These are phyloP conservation scores for Lasioglossum leucozonium DNA, from an alignment of 2,888 invertebrate species.

Conservation along the genomic window DNA sequence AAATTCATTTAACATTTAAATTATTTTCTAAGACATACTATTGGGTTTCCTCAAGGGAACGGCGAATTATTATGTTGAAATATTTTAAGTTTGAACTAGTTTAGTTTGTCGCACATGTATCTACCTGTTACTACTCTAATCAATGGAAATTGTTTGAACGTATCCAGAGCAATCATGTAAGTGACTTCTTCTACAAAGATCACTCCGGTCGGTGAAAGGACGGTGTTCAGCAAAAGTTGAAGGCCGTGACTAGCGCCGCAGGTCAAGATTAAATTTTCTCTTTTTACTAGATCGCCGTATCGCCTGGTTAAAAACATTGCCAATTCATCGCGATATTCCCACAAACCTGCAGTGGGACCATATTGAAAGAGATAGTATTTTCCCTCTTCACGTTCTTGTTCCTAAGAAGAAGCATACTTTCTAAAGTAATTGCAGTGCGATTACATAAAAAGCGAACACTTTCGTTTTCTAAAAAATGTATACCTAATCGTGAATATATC, in stretches of 20 bases:
- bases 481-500: too few species aligned
- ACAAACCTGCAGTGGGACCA: conserved; percentile 85
- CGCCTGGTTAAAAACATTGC: conserved; percentile 84
- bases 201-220: conserved; percentile 86
- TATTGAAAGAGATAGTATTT: conserved; percentile 86
- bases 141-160: conserved; percentile 86
- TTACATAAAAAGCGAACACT: not conserved
- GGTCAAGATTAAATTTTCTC: conserved; percentile 86
- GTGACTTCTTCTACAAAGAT: conserved; percentile 89
- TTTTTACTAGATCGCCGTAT: conserved; percentile 84
- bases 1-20: too few species aligned
- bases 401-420: conserved; percentile 68
- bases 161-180: conserved; percentile 87
- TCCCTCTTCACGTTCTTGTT: conserved; percentile 79
- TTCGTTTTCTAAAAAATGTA: not conserved
- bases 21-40: too few species aligned
- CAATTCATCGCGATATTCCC: conserved; percentile 85
- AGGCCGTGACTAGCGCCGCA: conserved; percentile 88
- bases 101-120: not conserved
- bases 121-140: conserved; percentile 85
- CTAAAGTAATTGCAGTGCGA: not conserved
- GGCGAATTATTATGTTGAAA: not conserved
- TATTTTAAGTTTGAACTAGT: not conserved
- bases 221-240: conserved; percentile 85
- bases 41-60: too few species aligned